Conservation (phyloP, 2,888 invertebrate species). For the Hypolimnas misippus region DNA sequence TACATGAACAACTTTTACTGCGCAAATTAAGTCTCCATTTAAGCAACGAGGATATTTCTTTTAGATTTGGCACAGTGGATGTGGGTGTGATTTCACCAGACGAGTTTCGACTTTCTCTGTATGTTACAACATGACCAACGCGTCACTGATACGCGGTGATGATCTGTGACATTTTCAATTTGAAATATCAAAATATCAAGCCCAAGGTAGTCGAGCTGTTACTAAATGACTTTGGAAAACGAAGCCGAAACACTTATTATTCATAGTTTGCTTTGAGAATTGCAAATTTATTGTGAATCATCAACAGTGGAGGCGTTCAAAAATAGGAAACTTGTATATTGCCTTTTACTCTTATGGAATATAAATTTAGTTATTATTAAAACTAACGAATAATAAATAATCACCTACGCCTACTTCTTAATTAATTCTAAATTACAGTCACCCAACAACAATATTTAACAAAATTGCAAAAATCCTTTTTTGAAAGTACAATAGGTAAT, state of each 20-base stretch:
- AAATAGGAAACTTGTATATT: conserved; percentile 73
- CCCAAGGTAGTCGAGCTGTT: conserved; percentile 57
- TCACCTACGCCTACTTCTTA: conserved; percentile 21
- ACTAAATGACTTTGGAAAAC: conserved; percentile 11
- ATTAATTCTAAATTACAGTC: conserved; percentile 17
- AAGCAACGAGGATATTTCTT: conserved; percentile 62
- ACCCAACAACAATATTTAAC: not conserved
- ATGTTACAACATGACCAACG: conserved; percentile 61
- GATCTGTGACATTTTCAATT: conserved; percentile 64
- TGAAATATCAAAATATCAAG: conserved; percentile 69
- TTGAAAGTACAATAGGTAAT: too few species aligned
- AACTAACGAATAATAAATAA: conserved; percentile 13
- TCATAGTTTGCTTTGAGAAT: conserved; percentile 53
- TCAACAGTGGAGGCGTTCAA: conserved; percentile 60
- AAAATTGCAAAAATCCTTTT: not conserved
- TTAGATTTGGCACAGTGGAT: conserved; percentile 74
- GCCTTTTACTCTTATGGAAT: conserved; percentile 38
- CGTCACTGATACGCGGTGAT: conserved; percentile 41
- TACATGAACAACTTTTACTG: conserved; percentile 72
- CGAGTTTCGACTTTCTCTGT: conserved; percentile 73
- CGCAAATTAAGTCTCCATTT: conserved; percentile 59
- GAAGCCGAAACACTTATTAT: conserved; percentile 38
- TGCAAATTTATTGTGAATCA: conserved; percentile 60
- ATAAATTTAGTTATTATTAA: conserved; percentile 20
- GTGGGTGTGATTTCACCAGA: conserved; percentile 82